Base-by-base conservation (phyloP, 2,797 vertebrate genomes). In the Tapera naevia region DNA sequence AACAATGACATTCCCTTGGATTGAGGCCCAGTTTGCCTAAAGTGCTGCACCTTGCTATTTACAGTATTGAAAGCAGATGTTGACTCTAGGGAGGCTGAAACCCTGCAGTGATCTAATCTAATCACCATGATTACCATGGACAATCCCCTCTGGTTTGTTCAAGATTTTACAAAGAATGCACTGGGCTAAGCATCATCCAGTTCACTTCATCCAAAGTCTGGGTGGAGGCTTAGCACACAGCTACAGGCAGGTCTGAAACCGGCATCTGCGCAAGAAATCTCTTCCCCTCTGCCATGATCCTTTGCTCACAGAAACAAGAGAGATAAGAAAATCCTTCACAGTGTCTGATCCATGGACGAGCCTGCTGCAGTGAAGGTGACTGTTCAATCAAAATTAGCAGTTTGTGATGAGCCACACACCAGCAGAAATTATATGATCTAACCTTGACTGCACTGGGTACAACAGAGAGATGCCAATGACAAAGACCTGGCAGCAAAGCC, bases 11-110 rank as follows among this genome's bases (percentile, higher is more conserved):
- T 56, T 76, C 79, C 45, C 57, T 86, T 67, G 70, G 85, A 89
- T 5, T 25, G 65, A 89, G 60, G 80, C 91, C 78, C 93, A 32
- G 61, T 81, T 66, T 86, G 74, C 92, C 84, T 84, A 17, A 35
- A 93, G 91, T 80, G 69, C 70, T 94, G 79, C 50, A 88, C 51
- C 73, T 95, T 82, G 76, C 90, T 92, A 78, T 82, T 89, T 86
- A 88, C 11, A 21, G 80, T 86, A 93, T 10, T 84, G 86, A 94
- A 87, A 94, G 72, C 30, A 96, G 94, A 95, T 65, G 73, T 92
- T 96, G 94, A 92, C 65, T 73, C 78, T 72, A 51, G 41, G 70
- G 41, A 96, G 43, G 50, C 39, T 83, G 79, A 94, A 95, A 86
- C 62, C 62, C 89, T 69, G 28, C 71, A 84, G 71, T 62, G 73